phyloP scores from a whole-genome alignment of 2,888 invertebrate genomes.

The Folsomia manolachei region DNA sequence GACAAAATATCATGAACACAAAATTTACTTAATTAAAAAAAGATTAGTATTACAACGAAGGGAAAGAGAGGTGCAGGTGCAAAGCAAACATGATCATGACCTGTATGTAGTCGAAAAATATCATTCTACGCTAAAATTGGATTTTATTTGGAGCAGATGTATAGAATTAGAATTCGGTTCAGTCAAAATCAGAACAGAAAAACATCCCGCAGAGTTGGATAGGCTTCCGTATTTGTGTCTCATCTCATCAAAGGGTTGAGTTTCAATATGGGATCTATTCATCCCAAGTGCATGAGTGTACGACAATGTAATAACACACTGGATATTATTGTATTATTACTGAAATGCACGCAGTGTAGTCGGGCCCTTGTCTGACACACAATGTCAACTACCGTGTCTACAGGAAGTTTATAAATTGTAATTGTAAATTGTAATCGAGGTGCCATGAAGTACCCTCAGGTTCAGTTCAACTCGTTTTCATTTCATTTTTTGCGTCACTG shows the following conservation, averaged over 20 bases:
- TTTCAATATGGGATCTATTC: slow-evolving; percentile 1
- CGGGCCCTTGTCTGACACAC: too few relatives aligned
- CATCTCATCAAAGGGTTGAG: slow-evolving; percentile 4
- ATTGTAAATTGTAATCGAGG: neutral
- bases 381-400: too few relatives aligned
- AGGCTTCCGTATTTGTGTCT: neutral
- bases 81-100: neutral
- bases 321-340: too few relatives aligned
- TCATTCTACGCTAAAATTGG: neutral
- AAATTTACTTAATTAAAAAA: too few relatives aligned
- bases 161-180: neutral
- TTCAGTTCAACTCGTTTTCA: neutral
- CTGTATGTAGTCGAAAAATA: neutral
- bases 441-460: neutral
- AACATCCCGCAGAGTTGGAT: neutral
- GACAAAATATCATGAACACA: too few relatives aligned
- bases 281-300: too few relatives aligned
- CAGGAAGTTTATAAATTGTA: neutral
- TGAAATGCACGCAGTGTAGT: too few relatives aligned
- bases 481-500: neutral
- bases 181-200: neutral
- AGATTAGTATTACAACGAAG: too few relatives aligned
- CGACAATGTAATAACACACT: too few relatives aligned
- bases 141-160: neutral
- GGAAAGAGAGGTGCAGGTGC: neutral